These are phyloP conservation scores for Pampusana beccarii DNA, from an alignment of 2,113 vertebrate genomes.

Conservation along the genomic window DNA sequence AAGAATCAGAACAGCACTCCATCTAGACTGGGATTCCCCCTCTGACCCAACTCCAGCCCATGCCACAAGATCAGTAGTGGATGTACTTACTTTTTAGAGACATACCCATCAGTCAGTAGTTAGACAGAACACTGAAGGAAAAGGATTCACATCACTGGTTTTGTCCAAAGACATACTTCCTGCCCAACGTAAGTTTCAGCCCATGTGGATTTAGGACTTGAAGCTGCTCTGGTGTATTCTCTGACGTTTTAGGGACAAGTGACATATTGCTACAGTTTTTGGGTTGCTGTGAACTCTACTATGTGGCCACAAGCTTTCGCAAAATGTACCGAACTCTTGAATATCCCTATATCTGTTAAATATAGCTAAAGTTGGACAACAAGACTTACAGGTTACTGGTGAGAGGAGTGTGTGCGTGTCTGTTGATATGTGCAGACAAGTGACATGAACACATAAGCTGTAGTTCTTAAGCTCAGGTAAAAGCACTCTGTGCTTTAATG, in stretches of 20 bases:
- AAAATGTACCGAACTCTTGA: background rate
- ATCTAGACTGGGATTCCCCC: background rate
- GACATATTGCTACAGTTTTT: background rate
- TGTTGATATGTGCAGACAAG: background rate
- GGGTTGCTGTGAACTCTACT: background rate
- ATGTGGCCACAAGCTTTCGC: background rate
- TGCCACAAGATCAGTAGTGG: background rate
- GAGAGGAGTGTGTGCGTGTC: background rate
- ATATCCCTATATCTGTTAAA: background rate
- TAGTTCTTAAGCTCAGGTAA: background rate
- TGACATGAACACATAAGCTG: background rate
- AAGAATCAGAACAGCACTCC: background rate
- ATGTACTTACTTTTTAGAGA: background rate
- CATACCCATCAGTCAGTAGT: background rate
- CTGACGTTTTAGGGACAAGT: background rate
- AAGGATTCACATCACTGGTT: background rate
- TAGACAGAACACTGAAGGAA: background rate
- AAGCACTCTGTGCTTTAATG: background rate
- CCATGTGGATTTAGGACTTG: background rate
- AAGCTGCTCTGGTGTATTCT: background rate
- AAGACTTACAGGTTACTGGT: background rate
- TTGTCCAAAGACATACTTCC: background rate
- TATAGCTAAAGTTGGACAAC: background rate
- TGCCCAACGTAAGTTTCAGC: background rate
- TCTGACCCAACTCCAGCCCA: background rate